Evolutionary conservation across 2,113 vertebrate species (phyloP), one percentile per base, ranked within the genome.

Genomic region (Sylvia atricapilla): DNA sequence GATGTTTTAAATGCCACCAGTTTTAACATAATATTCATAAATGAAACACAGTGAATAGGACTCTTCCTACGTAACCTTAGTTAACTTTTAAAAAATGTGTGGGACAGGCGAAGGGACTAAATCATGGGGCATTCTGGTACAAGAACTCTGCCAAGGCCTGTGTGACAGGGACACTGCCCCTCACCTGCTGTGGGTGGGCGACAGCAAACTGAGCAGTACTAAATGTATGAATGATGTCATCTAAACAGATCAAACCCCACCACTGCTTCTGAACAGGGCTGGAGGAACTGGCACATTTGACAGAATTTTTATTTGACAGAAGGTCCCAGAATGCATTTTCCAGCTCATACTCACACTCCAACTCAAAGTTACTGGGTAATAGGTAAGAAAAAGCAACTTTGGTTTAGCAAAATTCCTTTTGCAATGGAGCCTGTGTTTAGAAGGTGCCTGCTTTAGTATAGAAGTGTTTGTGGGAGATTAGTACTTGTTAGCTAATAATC

Each of bases 401-500:
- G 17, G 30, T 85, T 73, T 66, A 80, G 43, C 24, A 70, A 70
- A 96, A 91, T 52, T 77, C 17, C 8, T 88, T 90, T 77, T 88
- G 56, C 75, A n/a, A 41, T 2, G 4, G 24, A 84, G 22, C 31
- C 47, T 62, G 59, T 69, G 66, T 89, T 95, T 93, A 60, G 58
- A 93, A 91, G 69, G 68, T 83, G 15, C 41, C 52, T 92, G 67
- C 87, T 88, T 93, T 59, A 73, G 74, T 44, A 70, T 47, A 70
- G n/a, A 73, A 86, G 72, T 78, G 78, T 95, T 88, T 84, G 52
- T 94, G 63, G 63, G 86, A 95, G 90, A 97, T 96, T 94, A 96
- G 78, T 94, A 70, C 72, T 88, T 96, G 95, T 91, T 96, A 95
- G 92, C 77, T 96, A 96, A 95, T 95, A 96, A 93, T 68, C 72